Conservation (phyloP, 2,113 vertebrate genomes). For the Genyomyrus donnyi region DNA sequence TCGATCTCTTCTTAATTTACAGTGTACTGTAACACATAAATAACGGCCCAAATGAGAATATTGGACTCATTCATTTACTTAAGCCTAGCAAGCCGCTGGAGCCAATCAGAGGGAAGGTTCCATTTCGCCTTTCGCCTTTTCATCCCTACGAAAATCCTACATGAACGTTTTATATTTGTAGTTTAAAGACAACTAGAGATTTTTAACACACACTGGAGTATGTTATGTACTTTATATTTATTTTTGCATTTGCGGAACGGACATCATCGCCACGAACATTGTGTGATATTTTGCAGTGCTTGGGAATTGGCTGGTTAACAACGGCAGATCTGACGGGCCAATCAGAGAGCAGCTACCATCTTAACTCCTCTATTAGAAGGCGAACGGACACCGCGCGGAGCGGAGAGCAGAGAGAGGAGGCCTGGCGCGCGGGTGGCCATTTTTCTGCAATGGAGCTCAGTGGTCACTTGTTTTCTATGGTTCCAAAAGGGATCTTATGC, state of each 20-base stretch:
- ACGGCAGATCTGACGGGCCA: conserved; percentile 69
- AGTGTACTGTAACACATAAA: neutral
- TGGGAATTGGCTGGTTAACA: conserved; percentile 86
- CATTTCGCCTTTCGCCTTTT: conserved; percentile 55
- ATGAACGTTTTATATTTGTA: neutral
- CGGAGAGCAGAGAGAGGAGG: conserved; percentile 88
- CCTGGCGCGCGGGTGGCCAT: conserved; percentile 81
- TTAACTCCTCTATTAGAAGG: conserved; percentile 87
- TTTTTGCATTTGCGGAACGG: conserved; percentile 11
- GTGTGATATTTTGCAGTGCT: conserved; percentile 67
- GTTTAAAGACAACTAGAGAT: neutral
- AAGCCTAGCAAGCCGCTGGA: conserved; percentile 45
- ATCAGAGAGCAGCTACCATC: conserved; percentile 78
- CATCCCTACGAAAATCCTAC: neutral
- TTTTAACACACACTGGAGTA: neutral
- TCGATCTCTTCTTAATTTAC: neutral
- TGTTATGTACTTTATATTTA: neutral
- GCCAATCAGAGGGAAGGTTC: conserved; percentile 59
- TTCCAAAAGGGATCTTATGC: conserved; percentile 88
- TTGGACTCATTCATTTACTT: conserved; percentile 47
- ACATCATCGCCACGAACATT: conserved; percentile 36
- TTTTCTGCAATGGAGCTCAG: conserved; percentile 88
- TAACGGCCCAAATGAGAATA: neutral
- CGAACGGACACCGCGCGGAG: conserved; percentile 75
- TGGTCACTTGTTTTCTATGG: conserved; percentile 96